Base-by-base conservation (phyloP, 2,113 vertebrate species). In the Cyphotilapia sp. region DNA sequence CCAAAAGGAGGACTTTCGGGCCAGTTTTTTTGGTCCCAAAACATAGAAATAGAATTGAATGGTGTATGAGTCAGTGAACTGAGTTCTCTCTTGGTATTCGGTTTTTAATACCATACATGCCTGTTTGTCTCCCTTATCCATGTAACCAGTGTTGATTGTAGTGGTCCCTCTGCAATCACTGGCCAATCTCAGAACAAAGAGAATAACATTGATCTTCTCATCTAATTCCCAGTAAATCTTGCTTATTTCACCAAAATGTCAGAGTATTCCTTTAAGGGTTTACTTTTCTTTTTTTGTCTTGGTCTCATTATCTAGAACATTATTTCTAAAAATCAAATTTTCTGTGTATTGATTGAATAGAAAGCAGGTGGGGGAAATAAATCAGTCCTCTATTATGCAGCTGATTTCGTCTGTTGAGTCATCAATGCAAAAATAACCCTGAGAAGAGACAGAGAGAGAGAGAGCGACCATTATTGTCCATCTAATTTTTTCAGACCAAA, bases 331-430 rank as follows among this genome's bases (percentile, higher is more conserved):
- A 88, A 81, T 57, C 45, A 16, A 22, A 82, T 81, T 83, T 5
- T 12, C 40, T n/a, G 61, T 53, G 66, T 61, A 19, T 87, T 82
- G 82, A 87, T 81, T 59, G 33, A 88, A 86, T 27, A 81, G 57
- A 80, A 80, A 85, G 76, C 31, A 83, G 84, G 22, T n/a, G 14
- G 53, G 7, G 35, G 80, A 84, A 85, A 31, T 78, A 85, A 91
- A 91, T 86, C 85, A 88, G 81, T 45, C 27, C 14, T 83, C 42
- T 14, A 87, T 93, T 88, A 78, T 92, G 81, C 53, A 16, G 31
- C 27, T 59, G 33, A 49, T 83, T 86, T 81, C 49, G 22, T 86
- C 17, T 84, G 69, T 85, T 47, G 14, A 88, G 63, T 90, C 63
- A 89, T 84, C 85, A 88, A 33, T 13, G 6, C 56, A 85, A 89